Evolutionary conservation across 2,797 vertebrate genomes (phyloP), one percentile per base, ranked within the genome.

Genomic region (Chloroceryle amazona): DNA sequence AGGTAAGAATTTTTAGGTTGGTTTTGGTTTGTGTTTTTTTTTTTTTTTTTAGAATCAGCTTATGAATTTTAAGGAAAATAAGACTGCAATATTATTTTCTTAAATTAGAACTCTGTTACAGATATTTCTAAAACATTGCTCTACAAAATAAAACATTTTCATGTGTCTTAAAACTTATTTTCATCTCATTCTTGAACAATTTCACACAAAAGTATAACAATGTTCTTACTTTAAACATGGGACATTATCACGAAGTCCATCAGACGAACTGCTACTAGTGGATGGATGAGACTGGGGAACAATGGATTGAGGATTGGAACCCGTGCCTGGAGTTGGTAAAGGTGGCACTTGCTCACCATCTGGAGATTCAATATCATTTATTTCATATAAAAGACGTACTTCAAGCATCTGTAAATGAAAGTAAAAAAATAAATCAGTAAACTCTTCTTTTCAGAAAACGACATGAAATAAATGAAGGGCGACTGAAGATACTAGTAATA

Each of bases 191-290:
- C 12, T 58, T 58, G 21, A 14, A n/a, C 89, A 23, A 7, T 29
- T 88, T 78, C 65, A 51, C 2, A 22, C 41, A 18, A 46, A 94
- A 89, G 15, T 7, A 14, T 25, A 74, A 87, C 5, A 66, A 90
- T 37, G 71, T 72, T 96, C 98, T 86, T 98, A 99, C 99, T 99
- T 99, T 96, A 99, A 99, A 97, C 99, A 99, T 81, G 99, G 99
- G n/a, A 99, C 98, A 95, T 99, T 99, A 98, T 99, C 99, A 67
- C 99, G 98, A 89, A 99, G 98, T 35, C 99, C 99, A 55, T 99
- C 99, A 25, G 99, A 99, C 58, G 99, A 99, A 98, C 99, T 99
- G 98, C 99, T 99, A 94, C 99, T 99, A 96, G 99, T 99, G 88
- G 99, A 99, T 25, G 99, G 99, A 87, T 99, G 99, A 80, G 99